A percentile compares a stretch with the other conserved stretches of the same genome.
Evolutionary conservation across 2,888 invertebrate genomes (phyloP).

Genomic region (Lapara coniferarum): DNA sequence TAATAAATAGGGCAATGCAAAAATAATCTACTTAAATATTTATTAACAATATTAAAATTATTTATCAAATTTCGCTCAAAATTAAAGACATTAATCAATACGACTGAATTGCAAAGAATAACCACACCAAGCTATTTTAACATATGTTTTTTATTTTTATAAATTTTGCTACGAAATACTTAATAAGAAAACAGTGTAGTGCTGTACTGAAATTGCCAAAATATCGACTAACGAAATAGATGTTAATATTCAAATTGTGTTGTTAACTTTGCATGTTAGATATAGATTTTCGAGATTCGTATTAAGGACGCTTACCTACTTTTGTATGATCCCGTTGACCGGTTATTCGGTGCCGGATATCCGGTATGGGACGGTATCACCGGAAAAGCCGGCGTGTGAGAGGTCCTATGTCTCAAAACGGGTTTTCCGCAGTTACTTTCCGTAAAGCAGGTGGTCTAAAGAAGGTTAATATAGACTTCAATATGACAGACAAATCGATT

Average conservation of each 20-base stretch:
- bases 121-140: not conserved
- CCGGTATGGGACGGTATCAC: no score
- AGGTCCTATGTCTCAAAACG: no score
- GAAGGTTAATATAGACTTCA: not conserved
- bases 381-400: no score
- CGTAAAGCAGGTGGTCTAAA: no score
- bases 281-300: not conserved
- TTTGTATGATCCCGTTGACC: no score
- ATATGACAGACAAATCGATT: constrained; percentile 11
- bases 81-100: not conserved
- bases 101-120: not conserved
- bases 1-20: no score
- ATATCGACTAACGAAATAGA: constrained; percentile 11
- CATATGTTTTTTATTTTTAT: constrained; percentile 13
- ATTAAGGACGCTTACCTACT: not conserved
- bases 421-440: not conserved
- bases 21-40: no score
- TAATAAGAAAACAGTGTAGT: constrained; percentile 1
- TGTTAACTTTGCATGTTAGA: constrained; percentile 2
- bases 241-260: not conserved
- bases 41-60: no score
- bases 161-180: constrained; percentile 3
- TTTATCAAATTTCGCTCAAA: not conserved
- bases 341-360: no score
- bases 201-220: constrained; percentile 14